Evolutionary conservation across 2,797 vertebrate species (phyloP).

Genomic region (Sorex maritimensis): DNA sequence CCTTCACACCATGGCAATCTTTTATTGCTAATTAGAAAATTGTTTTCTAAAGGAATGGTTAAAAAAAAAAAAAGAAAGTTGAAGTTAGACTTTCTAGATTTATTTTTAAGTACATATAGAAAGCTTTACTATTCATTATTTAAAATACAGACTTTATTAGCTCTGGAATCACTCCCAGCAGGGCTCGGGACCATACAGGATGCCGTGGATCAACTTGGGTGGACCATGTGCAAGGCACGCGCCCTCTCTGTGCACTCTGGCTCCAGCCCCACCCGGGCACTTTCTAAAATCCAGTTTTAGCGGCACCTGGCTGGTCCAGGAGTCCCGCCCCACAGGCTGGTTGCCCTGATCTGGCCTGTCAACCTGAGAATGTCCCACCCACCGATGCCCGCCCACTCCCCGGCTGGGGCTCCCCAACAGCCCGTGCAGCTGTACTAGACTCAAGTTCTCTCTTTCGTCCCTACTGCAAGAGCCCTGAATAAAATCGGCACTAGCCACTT

Average conservation of each 20-base stretch:
- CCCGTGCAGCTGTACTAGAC: too few relatives aligned
- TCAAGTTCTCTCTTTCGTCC: neutral
- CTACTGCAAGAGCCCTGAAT: neutral
- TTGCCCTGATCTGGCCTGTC: too few relatives aligned
- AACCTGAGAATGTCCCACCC: neutral
- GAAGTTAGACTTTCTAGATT: neutral
- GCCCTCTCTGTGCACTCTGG: too few relatives aligned
- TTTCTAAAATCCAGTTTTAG: neutral
- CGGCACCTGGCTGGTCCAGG: neutral
- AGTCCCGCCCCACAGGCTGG: neutral
- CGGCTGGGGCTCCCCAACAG: too few relatives aligned
- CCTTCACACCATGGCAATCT: neutral
- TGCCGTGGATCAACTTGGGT: too few relatives aligned
- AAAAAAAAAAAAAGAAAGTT: neutral
- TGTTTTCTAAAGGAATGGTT: conserved; percentile 15
- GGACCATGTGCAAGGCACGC: too few relatives aligned
- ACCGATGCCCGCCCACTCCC: too few relatives aligned
- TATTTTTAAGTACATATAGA: conserved; percentile 41
- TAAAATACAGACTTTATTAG: conserved; percentile 14
- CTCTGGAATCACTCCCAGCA: too few relatives aligned
- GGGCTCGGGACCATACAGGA: too few relatives aligned
- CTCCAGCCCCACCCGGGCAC: neutral
- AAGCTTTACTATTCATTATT: conserved; percentile 4
- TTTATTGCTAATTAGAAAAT: neutral
- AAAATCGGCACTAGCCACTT: neutral